Conservation (phyloP, 1,140 invertebrate genomes). For the Zaprionus capensis region DNA sequence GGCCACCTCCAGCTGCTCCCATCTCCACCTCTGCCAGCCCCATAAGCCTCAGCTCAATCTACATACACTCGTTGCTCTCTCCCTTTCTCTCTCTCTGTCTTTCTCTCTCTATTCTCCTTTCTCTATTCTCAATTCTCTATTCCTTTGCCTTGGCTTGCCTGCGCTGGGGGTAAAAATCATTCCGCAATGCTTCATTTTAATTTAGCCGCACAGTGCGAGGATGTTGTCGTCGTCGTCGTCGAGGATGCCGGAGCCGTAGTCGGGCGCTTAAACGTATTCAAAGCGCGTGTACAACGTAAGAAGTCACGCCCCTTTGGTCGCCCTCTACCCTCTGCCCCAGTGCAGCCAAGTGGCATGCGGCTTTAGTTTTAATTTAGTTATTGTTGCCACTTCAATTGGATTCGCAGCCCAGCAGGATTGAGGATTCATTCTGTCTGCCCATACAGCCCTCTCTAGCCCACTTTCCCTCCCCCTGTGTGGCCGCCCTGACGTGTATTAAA, state of each 20-base stretch:
- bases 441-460: neutral
- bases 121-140: conserved; percentile 10
- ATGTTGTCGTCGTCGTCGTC: neutral
- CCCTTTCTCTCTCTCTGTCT: neutral
- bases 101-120: conserved; percentile 1
- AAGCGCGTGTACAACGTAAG: conserved; percentile 68
- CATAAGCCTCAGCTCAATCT: conserved; percentile 11
- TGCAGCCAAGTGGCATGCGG: conserved; percentile 35
- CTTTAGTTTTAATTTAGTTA: conserved; percentile 79
- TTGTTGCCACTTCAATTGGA: conserved; percentile 77
- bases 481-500: conserved; percentile 56
- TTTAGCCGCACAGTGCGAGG: conserved; percentile 38
- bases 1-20: neutral
- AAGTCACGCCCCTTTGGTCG: conserved; percentile 4
- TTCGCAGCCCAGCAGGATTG: conserved; percentile 31
- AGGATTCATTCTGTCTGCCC: conserved; percentile 17
- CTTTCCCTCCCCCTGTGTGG: neutral
- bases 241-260: conserved; percentile 31
- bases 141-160: neutral
- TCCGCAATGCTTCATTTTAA: conserved; percentile 74
- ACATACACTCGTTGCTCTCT: neutral
- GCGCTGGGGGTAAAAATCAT: conserved; percentile 63
- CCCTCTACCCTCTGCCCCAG: neutral
- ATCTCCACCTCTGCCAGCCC: neutral
- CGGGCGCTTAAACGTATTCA: conserved; percentile 72